phyloP scores from a whole-genome alignment of 2,888 invertebrate species.

The Linnaemya tessellans region DNA sequence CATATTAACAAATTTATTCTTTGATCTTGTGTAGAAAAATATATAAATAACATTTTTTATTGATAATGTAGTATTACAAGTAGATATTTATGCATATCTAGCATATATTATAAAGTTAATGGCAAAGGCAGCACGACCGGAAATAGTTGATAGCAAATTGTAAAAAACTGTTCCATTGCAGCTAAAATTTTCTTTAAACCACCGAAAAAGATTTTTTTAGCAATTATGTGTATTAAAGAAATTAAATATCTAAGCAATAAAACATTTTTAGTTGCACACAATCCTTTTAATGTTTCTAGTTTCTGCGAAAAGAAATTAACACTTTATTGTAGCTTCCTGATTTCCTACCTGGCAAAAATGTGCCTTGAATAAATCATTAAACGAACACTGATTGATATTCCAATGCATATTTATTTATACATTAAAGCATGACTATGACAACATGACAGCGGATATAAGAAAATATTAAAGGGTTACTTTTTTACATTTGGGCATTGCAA shows the following conservation, averaged over 20 bases:
- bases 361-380: constrained; percentile 50
- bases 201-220: not conserved
- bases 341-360: constrained; percentile 12
- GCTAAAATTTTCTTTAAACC: too few relatives aligned
- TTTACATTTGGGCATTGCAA: not conserved
- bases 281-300: not conserved
- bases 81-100: constrained; percentile 11
- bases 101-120: constrained; percentile 3
- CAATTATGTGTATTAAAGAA: not conserved
- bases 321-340: not conserved
- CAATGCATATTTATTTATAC: constrained; percentile 41
- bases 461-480: not conserved
- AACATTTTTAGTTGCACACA: not conserved
- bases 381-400: constrained; percentile 25
- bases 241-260: not conserved
- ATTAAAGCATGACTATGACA: not conserved
- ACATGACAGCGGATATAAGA: constrained; percentile 20
- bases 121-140: not conserved
- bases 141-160: not conserved
- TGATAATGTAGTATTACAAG: constrained; percentile 6
- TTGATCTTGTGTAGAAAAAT: constrained; percentile 9
- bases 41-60: constrained; percentile 3
- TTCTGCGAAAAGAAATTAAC: not conserved
- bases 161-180: too few relatives aligned
- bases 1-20: constrained; percentile 55